phyloP scores from a whole-genome alignment of 2,797 vertebrate genomes.

The Hoplostethus atlanticus region DNA sequence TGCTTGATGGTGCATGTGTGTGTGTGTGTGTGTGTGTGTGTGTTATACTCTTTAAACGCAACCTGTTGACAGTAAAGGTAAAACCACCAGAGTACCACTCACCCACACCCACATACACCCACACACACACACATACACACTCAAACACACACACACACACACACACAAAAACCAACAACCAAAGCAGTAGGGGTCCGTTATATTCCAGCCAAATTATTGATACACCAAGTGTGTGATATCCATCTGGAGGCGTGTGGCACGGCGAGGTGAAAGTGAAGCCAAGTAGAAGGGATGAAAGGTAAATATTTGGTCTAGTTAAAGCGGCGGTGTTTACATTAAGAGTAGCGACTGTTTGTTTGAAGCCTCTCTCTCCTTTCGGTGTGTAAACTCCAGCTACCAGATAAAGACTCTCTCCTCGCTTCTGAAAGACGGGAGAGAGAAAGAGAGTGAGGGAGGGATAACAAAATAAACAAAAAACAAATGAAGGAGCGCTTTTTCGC shows the following conservation, averaged over 20 bases:
- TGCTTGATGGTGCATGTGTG: background rate
- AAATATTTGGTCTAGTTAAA: conserved; percentile 87
- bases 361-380: conserved; percentile 74
- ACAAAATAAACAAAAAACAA: conserved; percentile 80
- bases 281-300: conserved; percentile 73
- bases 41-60: conserved; percentile 1
- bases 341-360: conserved; percentile 86
- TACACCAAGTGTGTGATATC: conserved; percentile 67
- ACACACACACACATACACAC: background rate
- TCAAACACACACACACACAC: conserved; percentile 4
- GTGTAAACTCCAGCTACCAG: conserved; percentile 86
- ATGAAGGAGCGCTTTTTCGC: conserved; percentile 56
- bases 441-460: conserved; percentile 74
- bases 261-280: conserved; percentile 49
- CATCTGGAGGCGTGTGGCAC: conserved; percentile 74
- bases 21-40: conserved; percentile 4
- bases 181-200: conserved; percentile 30
- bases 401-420: conserved; percentile 76
- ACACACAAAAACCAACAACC: conserved; percentile 6
- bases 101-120: background rate
- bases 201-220: conserved; percentile 64
- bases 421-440: conserved; percentile 61
- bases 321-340: conserved; percentile 84
- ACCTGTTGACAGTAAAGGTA: conserved; percentile 5
- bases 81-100: background rate